Evolutionary conservation across 2,888 invertebrate species (phyloP), one percentile per base, ranked within the genome.

Genomic region (Idaea aversata): DNA sequence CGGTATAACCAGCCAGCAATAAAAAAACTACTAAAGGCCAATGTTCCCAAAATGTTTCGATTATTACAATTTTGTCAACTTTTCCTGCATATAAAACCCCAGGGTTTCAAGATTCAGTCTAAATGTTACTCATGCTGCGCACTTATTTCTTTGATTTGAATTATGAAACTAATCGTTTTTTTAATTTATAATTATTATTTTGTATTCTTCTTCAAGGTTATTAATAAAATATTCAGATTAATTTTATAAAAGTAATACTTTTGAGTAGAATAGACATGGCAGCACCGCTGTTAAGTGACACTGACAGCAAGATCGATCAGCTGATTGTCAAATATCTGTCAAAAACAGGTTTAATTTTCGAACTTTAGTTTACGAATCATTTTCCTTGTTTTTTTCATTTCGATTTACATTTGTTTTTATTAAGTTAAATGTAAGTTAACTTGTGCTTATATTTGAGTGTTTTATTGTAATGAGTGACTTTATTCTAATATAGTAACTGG

Each of bases 401-500:
- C 47, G 47, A 64, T 67, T 67, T 61, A 67, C 1, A 65, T 59
- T 16, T 61, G 63, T 63, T 59, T 15, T 4, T 13, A 36, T 15
- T 15, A 38, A 61, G 34, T 38, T 63, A 63, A 64, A 68, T 68
- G 68, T 68, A 63, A 66, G 68, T 64, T 47, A 10, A 38, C 63
- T 66, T 13, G 47, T 7, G 5, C 3, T 47, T 10, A 47, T 47
- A 13, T 47, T 10, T 13, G 10, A 13, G 47, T 47, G 7, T 7
- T 10, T 10, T 36, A 36, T 36, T 13, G 47, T 47, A 10, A 0
- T 13, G 13, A 47, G 47, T 47, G 47, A 47, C 47, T 7, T 47
- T 4, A 47, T 47, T 7, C 36, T 4, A 36, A 5, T 10, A 47
- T 7, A 6, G n/a, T 47, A 47, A 7, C 47, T 0, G 7, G 47